Evolutionary conservation across 2,888 invertebrate species (phyloP).

Genomic region (Heliconius aoede): DNA sequence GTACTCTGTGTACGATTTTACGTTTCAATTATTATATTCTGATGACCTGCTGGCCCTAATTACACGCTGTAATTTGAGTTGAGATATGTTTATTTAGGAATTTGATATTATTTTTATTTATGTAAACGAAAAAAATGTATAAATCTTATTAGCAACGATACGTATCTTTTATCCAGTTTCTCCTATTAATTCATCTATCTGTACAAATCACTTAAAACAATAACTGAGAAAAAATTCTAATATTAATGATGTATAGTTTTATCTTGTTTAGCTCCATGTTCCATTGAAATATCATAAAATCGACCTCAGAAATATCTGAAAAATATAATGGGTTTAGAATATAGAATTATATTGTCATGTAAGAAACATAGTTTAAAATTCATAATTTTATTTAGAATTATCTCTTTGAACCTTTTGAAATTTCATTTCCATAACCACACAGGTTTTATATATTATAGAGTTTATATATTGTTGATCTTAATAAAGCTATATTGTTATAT

Average conservation of each 20-base stretch:
- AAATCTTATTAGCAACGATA: not conserved
- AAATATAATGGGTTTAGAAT: too few species aligned
- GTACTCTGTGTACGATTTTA: not conserved
- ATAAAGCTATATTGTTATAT: conserved; percentile 16
- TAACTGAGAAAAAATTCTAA: too few species aligned
- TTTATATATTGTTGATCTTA: not conserved
- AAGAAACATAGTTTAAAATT: not conserved
- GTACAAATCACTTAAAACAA: too few species aligned
- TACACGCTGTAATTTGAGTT: not conserved
- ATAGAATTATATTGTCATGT: not conserved
- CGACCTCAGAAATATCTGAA: too few species aligned
- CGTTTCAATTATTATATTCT: conserved; percentile 17
- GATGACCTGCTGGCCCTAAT: conserved; percentile 4
- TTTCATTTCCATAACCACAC: not conserved
- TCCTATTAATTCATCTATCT: too few species aligned
- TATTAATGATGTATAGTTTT: too few species aligned
- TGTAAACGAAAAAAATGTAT: not conserved
- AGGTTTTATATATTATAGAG: too few species aligned
- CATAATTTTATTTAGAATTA: not conserved
- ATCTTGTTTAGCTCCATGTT: too few species aligned
- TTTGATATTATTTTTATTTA: not conserved
- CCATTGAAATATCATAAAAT: too few species aligned
- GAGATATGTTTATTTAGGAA: not conserved
- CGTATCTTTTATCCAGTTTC: too few species aligned
- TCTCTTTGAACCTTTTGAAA: too few species aligned